Evolutionary conservation across 2,888 invertebrate species (phyloP), one percentile per base, ranked within the genome.

Genomic region (Ametastegia equiseti): DNA sequence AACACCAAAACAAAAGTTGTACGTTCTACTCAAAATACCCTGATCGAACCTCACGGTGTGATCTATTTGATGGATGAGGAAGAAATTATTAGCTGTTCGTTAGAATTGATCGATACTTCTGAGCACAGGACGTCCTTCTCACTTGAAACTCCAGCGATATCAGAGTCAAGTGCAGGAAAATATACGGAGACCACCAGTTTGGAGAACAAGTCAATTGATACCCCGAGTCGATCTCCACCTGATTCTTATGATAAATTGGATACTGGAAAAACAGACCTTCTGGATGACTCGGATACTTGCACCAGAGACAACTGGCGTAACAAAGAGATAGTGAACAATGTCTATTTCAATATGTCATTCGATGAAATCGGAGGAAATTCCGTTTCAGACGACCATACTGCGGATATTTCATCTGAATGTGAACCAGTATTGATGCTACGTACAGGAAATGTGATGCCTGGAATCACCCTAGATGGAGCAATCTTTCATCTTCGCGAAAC

Each of bases 281-380:
- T 79, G 7, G 78, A 81, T 78, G 69, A 81, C 47, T 78, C 81
- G 3, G 81, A 81, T 57, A 80, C 63, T 1, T 71, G 36, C 2
- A 27, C 11, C 27, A 79, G 79, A 69, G 81, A 81, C n/a, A 71
- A 81, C 60, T 79, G 79, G 79, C 67, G 42, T 36, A 81, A 81
- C n/a, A 81, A 81, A 78, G 90, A 45, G 45, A 45, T 23, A n/a
- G 3, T 69, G 13, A 7, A 45, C 15, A 23, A 69, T 1, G 11
- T 27, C 9, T 69, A 27, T 45, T 69, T 45, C 36, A 45, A 23
- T 45, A n/a, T 15, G 4, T 69, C 45, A 13, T 45, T 69, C 23
- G 69, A 69, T 45, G 45, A 69, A 69, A 69, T 45, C 27, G 45
- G 27, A 42, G 11, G 45, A 71, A 45, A n/a, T 45, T 1, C 2